Conservation (phyloP, 1,140 invertebrate genomes). For the Globodera rostochiensis region DNA sequence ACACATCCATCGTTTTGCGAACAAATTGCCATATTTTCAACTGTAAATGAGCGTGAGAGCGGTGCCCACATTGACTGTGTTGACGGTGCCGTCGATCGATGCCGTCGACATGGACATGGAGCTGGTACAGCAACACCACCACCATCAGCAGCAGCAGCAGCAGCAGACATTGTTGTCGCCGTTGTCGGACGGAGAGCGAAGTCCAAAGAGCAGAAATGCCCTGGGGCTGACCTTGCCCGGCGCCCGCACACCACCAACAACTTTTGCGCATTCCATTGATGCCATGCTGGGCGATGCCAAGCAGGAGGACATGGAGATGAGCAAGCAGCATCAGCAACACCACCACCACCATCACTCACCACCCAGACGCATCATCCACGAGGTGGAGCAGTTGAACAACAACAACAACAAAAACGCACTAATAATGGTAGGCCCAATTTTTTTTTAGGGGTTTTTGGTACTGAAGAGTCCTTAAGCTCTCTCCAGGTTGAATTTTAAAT, state of each 20-base stretch:
- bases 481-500: too few species aligned
- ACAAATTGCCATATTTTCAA: not conserved
- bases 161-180: not conserved
- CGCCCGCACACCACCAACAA: not conserved
- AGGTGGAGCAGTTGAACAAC: not conserved
- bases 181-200: not conserved
- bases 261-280: not conserved
- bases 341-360: not conserved
- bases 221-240: slow-evolving; percentile 11
- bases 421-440: not conserved
- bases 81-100: not conserved
- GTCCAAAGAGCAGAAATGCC: not conserved
- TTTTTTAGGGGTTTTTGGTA: too few species aligned
- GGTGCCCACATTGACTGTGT: slow-evolving; percentile 2
- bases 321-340: not conserved
- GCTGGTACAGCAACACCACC: not conserved
- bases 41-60: slow-evolving; percentile 2
- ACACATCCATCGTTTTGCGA: not conserved
- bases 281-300: not conserved
- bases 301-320: not conserved
- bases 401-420: not conserved
- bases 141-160: not conserved
- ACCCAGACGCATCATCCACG: not conserved
- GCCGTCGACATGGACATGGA: not conserved
- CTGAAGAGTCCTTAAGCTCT: too few species aligned